These are phyloP conservation scores for Cromileptes altivelis DNA, from an alignment of 2,113 vertebrate genomes.

Conservation along the genomic window DNA sequence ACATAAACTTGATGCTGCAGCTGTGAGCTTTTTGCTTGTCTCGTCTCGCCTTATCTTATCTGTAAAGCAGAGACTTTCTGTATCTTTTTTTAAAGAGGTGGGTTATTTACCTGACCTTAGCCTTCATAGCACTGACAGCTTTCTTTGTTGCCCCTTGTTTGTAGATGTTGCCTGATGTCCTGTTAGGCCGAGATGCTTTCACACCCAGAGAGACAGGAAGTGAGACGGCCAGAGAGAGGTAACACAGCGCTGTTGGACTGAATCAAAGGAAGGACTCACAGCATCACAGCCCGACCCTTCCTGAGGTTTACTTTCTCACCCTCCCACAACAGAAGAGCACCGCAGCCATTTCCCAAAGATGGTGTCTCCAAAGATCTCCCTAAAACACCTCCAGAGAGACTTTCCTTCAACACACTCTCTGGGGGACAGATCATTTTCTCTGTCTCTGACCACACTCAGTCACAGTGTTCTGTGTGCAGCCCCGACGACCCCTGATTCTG, in stretches of 20 bases:
- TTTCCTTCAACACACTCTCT: slow-evolving; percentile 14
- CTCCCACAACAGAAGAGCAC: slow-evolving; percentile 25
- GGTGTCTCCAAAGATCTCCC: slow-evolving; percentile 62
- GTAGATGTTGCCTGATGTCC: slow-evolving; percentile 91
- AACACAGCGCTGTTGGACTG: slow-evolving; percentile 35
- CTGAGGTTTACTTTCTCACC: slow-evolving; percentile 30
- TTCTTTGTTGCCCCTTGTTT: slow-evolving; percentile 8
- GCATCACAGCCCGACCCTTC: slow-evolving; percentile 34
- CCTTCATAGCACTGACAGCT: neutral
- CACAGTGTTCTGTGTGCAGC: slow-evolving; percentile 68
- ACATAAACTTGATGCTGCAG: too few species aligned
- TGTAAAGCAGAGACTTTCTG: too few species aligned
- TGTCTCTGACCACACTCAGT: slow-evolving; percentile 70
- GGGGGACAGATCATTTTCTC: slow-evolving; percentile 68
- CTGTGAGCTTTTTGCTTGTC: too few species aligned
- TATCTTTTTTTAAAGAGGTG: neutral
- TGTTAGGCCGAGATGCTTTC: slow-evolving; percentile 69
- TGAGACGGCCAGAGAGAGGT: slow-evolving; percentile 29
- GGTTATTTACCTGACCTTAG: too few species aligned
- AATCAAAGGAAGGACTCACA: slow-evolving; percentile 43
- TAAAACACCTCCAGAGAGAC: slow-evolving; percentile 37
- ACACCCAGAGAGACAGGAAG: slow-evolving; percentile 50
- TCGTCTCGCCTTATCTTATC: too few species aligned
- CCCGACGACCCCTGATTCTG: slow-evolving; percentile 80
- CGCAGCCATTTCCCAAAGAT: slow-evolving; percentile 55